Evolutionary conservation across 2,888 invertebrate species (phyloP).

Genomic region (Eupithecia tripunctaria): DNA sequence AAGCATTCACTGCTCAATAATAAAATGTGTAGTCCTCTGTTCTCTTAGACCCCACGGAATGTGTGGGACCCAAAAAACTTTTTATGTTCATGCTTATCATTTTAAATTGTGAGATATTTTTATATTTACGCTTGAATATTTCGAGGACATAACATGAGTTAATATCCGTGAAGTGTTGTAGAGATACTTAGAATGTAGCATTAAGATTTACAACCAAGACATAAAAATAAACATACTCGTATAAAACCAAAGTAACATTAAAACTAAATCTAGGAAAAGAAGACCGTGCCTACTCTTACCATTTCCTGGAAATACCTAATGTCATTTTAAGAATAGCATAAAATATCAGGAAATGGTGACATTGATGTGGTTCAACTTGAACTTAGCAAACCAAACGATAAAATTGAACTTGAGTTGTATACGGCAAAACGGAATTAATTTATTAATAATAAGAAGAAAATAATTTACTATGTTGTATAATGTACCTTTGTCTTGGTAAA

Average conservation of each 20-base stretch:
- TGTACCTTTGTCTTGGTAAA: too few relatives aligned
- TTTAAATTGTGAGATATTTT: conserved; percentile 69
- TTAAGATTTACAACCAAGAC: conserved; percentile 21
- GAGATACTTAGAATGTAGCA: conserved; percentile 33
- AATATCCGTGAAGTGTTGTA: conserved; percentile 35
- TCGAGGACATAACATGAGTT: conserved; percentile 48
- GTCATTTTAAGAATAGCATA: not conserved
- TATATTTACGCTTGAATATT: conserved; percentile 65
- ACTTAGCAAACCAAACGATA: too few relatives aligned
- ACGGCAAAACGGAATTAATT: too few relatives aligned
- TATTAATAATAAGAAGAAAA: too few relatives aligned
- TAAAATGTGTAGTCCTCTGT: conserved; percentile 66
- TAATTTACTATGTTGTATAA: too few relatives aligned
- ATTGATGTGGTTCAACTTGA: not conserved
- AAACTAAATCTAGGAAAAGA: conserved; percentile 4
- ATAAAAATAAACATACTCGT: conserved; percentile 18
- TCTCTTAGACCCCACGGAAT: conserved; percentile 72
- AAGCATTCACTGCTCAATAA: conserved; percentile 69
- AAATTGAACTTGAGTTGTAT: too few relatives aligned
- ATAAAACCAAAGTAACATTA: conserved; percentile 11
- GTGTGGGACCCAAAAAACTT: conserved; percentile 59
- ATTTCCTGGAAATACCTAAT: not conserved
- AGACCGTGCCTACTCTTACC: not conserved
- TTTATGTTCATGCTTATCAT: conserved; percentile 65
- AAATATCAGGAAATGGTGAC: too few relatives aligned